phyloP scores from a whole-genome alignment of 2,888 invertebrate species.

The Cecidostiba fungosa region DNA sequence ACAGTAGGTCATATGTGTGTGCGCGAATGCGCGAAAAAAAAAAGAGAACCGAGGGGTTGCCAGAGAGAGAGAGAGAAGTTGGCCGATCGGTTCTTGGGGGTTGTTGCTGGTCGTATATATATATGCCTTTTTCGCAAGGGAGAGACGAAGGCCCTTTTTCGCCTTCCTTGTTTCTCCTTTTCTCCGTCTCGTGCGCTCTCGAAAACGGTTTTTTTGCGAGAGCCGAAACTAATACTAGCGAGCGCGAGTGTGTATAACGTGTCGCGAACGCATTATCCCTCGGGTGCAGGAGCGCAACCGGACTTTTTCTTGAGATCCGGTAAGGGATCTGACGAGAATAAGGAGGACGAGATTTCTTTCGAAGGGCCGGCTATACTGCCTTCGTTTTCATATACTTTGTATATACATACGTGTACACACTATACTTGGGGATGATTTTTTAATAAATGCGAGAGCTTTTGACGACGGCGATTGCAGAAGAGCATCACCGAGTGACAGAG shows the following conservation, averaged over 20 bases:
- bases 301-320: constrained; percentile 50
- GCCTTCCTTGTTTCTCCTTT: constrained; percentile 21
- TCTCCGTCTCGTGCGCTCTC: not conserved
- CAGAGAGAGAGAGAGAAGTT: too few species aligned
- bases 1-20: not conserved
- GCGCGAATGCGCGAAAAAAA: constrained; percentile 35
- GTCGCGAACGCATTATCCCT: constrained; percentile 14
- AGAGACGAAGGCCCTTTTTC: constrained; percentile 12
- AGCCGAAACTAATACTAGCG: constrained; percentile 50
- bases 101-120: not conserved
- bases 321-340: constrained; percentile 45
- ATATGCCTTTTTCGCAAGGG: constrained; percentile 45
- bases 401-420: not conserved
- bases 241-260: not conserved
- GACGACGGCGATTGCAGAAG: not conserved
- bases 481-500: not conserved
- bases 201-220: constrained; percentile 54
- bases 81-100: constrained; percentile 41
- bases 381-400: not conserved
- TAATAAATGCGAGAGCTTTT: constrained; percentile 17
- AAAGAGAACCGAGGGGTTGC: constrained; percentile 40
- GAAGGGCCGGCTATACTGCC: not conserved
- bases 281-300: constrained; percentile 27
- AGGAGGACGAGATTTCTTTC: constrained; percentile 38
- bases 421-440: constrained; percentile 40